Percentiles rank a stretch among this genome's conserved stretches.
Evolutionary conservation across 2,797 vertebrate species (phyloP).

Genomic region (Cossypha dichroa): DNA sequence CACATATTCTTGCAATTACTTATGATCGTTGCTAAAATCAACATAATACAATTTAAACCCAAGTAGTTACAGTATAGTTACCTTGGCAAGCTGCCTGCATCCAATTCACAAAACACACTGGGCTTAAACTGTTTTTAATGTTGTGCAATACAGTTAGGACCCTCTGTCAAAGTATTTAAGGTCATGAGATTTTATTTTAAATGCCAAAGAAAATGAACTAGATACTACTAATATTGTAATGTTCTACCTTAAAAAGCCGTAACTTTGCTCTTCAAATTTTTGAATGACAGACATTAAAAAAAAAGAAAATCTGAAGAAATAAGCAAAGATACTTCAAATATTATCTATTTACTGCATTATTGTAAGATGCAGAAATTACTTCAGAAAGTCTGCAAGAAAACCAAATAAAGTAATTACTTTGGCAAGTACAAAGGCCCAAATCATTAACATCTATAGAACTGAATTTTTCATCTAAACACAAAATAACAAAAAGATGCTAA

Average conservation of each 20-base stretch:
- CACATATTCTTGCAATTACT: constrained; percentile 26
- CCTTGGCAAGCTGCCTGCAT: constrained; percentile 39
- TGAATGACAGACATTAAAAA: not conserved
- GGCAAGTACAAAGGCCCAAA: not conserved
- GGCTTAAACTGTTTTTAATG: constrained; percentile 44
- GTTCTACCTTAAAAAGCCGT: constrained; percentile 11
- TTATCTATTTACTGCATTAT: not conserved
- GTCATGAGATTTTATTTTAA: constrained; percentile 64
- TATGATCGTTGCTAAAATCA: constrained; percentile 50
- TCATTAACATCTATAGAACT: not conserved
- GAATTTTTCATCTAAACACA: not conserved
- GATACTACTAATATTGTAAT: not conserved
- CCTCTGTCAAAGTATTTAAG: constrained; percentile 46
- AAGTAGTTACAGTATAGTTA: constrained; percentile 31
- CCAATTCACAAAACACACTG: constrained; percentile 47
- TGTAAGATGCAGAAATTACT: not conserved
- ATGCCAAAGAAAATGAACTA: constrained; percentile 50
- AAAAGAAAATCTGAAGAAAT: not conserved
- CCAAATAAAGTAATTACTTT: not conserved
- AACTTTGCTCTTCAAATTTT: not conserved
- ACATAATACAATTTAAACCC: constrained; percentile 37
- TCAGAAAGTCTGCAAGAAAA: not conserved
- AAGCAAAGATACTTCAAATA: not conserved
- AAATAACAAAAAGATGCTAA: not conserved
- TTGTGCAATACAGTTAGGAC: constrained; percentile 25